Base-by-base conservation (phyloP, 2,888 invertebrate genomes). In the Nymphalis polychloros region DNA sequence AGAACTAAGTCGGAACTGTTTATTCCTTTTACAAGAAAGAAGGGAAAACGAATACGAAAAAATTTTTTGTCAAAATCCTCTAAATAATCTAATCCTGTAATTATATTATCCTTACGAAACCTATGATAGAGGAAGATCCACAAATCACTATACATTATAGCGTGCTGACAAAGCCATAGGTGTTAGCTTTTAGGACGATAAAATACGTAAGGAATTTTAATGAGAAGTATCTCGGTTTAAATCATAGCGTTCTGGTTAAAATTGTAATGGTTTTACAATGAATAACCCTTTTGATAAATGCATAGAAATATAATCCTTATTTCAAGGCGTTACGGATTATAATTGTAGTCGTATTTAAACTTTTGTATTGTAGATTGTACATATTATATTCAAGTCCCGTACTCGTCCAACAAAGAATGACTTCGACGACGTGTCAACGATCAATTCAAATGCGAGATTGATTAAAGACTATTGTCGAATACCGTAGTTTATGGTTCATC, bases 341-440 rank as follows among this genome's bases (percentile, higher is more conserved):
- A 10, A 13, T 52, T 10, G 13, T 4, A 20, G 5, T 10, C 6
- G 16, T 52, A 13, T 52, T 13, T 23, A 2, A 23, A 52, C 13
- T 5, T 1, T 4, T 16, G 20, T 13, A 4, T 3, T 13, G 4
- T 41, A 4, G 3, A 13, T 4, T 13, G 41, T 27, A 23, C 20
- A 52, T 23, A 52, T 23, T 16, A 20, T 52, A 52, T 52, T 52
- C 52, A 23, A 52, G 52, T 52, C 52, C 16, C 52, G 52, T 52
- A 23, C 23, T 20, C 20, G 20, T 16, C 13, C 23, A 23, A 20
- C 52, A 41, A 41, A 41, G 52, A 52, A 23, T 20, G 23, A 23
- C 52, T 20, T 23, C 23, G 16, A 52, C 20, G 16, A 52, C 8
- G 23, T 10, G 52, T 23, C 20, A 13, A 13, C 41, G 41, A 6